Percentiles rank a stretch among this genome's conserved stretches.
Conservation (phyloP, 2,888 invertebrate genomes). For the Pilophorus perplexus region DNA sequence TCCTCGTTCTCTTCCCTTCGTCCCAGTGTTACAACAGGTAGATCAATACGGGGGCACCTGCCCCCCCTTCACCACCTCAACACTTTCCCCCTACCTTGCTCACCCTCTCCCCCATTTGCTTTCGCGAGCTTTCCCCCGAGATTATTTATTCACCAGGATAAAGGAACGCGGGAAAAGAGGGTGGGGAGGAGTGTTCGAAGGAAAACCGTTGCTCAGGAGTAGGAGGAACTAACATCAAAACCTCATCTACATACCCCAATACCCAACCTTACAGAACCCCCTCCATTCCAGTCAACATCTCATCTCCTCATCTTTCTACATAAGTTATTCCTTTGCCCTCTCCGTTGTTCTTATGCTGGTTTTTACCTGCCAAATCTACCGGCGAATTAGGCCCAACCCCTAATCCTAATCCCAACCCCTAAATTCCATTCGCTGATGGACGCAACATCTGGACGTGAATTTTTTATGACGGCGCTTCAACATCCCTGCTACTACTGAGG, state of each 20-base stretch:
- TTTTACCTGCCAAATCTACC: conserved; percentile 1
- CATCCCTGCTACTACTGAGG: too few relatives aligned
- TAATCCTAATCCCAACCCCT: too few relatives aligned
- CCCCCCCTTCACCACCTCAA: not conserved
- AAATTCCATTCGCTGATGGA: too few relatives aligned
- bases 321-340: conserved; percentile 14
- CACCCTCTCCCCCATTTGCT: too few relatives aligned
- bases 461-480: too few relatives aligned
- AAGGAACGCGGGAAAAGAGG: conserved; percentile 22
- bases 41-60: conserved; percentile 25
- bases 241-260: conserved; percentile 36
- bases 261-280: conserved; percentile 28
- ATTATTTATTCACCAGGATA: conserved; percentile 38
- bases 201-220: not conserved
- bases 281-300: conserved; percentile 10
- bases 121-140: conserved; percentile 11
- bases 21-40: conserved; percentile 27
- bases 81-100: not conserved
- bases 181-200: too few relatives aligned
- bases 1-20: too few relatives aligned
- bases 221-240: conserved; percentile 31
- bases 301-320: not conserved
- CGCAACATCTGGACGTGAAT: too few relatives aligned
- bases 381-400: conserved; percentile 3
- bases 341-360: not conserved